A percentile compares a stretch with the other conserved stretches of the same genome.
Evolutionary conservation across 2,113 vertebrate species (phyloP).

Genomic region (Ictidomys tridecemlineatus): DNA sequence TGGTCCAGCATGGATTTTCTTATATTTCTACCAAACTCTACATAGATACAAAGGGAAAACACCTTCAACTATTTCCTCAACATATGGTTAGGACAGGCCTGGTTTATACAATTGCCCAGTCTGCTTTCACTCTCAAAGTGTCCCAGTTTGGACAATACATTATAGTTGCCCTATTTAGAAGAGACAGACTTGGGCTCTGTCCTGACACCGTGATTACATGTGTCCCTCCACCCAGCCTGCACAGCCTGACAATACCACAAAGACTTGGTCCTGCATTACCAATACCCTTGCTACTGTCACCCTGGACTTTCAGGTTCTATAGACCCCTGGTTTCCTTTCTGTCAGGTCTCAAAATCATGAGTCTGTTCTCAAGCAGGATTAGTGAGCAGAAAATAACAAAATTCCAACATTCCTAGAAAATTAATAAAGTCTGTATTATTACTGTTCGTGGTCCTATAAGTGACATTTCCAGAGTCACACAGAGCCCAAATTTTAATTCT

Average conservation of each 20-base stretch:
- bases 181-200: neutral
- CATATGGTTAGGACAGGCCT: no score
- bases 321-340: neutral
- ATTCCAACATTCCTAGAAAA: neutral
- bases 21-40: neutral
- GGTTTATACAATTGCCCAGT: neutral
- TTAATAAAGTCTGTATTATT: neutral
- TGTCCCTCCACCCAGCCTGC: neutral
- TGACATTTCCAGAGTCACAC: neutral
- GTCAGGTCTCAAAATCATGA: neutral
- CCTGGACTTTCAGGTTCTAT: neutral
- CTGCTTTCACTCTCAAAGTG: neutral
- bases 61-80: neutral
- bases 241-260: rapidly evolving
- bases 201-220: neutral
- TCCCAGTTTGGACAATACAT: neutral
- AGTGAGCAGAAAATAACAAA: neutral
- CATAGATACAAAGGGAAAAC: neutral
- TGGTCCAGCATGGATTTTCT: neutral
- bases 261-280: neutral
- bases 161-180: neutral
- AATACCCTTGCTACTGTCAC: neutral
- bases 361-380: neutral
- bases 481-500: neutral
- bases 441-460: neutral